Conservation (phyloP, 2,888 invertebrate species). For the Opisthograptis luteolata region DNA sequence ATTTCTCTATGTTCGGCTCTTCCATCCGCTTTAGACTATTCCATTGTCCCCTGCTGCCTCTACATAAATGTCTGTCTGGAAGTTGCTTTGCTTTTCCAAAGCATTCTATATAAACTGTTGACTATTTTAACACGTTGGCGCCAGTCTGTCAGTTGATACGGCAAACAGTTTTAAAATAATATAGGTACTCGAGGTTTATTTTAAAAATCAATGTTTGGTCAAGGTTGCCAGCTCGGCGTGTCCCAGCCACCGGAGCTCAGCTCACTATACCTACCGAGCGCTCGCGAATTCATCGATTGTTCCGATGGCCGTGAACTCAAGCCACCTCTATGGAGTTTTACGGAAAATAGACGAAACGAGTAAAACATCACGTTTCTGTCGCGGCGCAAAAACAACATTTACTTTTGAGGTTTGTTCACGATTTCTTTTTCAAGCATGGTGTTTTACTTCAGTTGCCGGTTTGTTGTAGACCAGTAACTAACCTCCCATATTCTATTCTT, state of each 20-base stretch:
- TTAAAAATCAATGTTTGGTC: constrained; percentile 46
- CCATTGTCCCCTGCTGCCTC: constrained; percentile 30
- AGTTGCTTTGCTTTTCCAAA: constrained; percentile 6
- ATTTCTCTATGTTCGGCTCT: constrained; percentile 36
- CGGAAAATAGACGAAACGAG: constrained; percentile 52
- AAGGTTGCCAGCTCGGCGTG: constrained; percentile 44
- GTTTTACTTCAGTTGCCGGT: constrained; percentile 36
- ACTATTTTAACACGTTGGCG: constrained; percentile 29
- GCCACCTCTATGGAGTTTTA: constrained; percentile 54
- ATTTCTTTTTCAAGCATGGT: constrained; percentile 34
- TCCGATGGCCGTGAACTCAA: constrained; percentile 74
- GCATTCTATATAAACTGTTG: constrained; percentile 6
- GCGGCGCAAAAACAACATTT: constrained; percentile 41
- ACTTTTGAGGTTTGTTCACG: constrained; percentile 39
- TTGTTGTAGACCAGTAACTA: constrained; percentile 34
- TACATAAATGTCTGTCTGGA: constrained; percentile 32
- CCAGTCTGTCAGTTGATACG: constrained; percentile 25
- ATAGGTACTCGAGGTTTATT: constrained; percentile 21
- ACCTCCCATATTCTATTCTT: constrained; percentile 60
- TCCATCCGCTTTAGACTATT: constrained; percentile 33
- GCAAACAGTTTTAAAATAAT: constrained; percentile 28
- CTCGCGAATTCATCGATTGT: constrained; percentile 65
- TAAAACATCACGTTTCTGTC: constrained; percentile 51
- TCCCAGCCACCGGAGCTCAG: constrained; percentile 46
- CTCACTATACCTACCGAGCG: not conserved